Percentiles rank a stretch among this genome's conserved stretches.
Conservation (phyloP, 2,113 vertebrate genomes). For the Periophthalmus modestus region DNA sequence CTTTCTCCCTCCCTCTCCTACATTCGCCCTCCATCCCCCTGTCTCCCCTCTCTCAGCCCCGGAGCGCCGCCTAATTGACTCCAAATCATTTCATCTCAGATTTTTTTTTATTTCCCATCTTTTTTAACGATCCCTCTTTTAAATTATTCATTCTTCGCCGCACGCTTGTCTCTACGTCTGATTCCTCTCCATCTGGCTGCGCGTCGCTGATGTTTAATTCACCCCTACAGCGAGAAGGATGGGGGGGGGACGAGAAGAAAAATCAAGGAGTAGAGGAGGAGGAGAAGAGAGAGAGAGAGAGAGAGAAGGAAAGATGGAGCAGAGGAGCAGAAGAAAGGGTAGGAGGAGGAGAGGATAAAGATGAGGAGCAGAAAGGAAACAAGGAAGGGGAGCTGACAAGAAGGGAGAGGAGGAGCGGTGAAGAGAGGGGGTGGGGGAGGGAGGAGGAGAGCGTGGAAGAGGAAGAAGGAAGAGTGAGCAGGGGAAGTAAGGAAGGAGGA, state of each 20-base stretch:
- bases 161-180: slow-evolving; percentile 12
- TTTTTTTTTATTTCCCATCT: slow-evolving; percentile 64
- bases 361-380: too few relatives aligned
- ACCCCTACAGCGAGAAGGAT: slow-evolving; percentile 60
- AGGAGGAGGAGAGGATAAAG: too few relatives aligned
- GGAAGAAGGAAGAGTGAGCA: not conserved
- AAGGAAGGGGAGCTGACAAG: too few relatives aligned
- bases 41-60: slow-evolving; percentile 34
- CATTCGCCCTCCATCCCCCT: slow-evolving; percentile 39
- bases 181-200: slow-evolving; percentile 72
- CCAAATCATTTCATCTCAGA: slow-evolving; percentile 73
- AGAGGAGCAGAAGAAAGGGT: not conserved
- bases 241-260: not conserved
- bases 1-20: slow-evolving; percentile 37
- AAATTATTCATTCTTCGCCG: slow-evolving; percentile 69
- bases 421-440: too few relatives aligned
- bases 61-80: slow-evolving; percentile 69
- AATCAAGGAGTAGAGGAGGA: not conserved
- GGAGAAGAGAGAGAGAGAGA: slow-evolving; percentile 22
- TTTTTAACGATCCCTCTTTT: slow-evolving; percentile 65
- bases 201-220: slow-evolving; percentile 70
- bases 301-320: slow-evolving; percentile 26
- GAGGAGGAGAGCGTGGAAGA: slow-evolving; percentile 3
- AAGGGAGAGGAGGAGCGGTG: too few relatives aligned
- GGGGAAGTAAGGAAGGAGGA: too few relatives aligned